Base-by-base conservation (phyloP, 35 echinoderm and acorn worm genomes). In the Lytechinus pictus region DNA sequence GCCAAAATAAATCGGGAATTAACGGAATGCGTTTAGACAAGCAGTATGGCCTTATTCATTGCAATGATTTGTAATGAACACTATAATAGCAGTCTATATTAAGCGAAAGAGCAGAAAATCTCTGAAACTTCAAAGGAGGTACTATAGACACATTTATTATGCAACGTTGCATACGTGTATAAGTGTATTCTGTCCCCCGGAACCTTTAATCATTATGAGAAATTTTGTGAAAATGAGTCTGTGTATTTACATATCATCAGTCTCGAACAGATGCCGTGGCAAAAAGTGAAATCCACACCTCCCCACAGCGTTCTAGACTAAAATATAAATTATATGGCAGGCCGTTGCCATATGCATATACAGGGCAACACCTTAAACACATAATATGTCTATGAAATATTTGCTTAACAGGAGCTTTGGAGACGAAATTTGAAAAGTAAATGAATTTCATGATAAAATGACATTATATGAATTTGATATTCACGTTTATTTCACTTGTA, bases 181-280 rank as follows among this genome's bases (percentile, higher is more conserved):
- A 58, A 79, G 16, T 14, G 19, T 16, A 79, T 24, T 79, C 66
- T 24, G n/a, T 44, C 66, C 19, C 66, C 66, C 66, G 66, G 66
- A 79, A 79, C 66, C 66, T 90, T 44, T 54, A 90, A 90, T 52
- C 88, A 90, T 90, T 52, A 90, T 90, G 88, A 90, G 88, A 79
- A 79, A 79, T 79, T 58, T 79, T 79, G 66, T 28, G 52, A 14
- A 54, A 90, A 90, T 52, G 88, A 90, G 88, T 44, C 88, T 54
- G 52, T 54, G 88, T 93, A 93, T 93, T 93, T 93, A 93, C 92
- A 93, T 55, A 93, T 93, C 92, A 93, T 93, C 92, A 55, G 92
- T 24, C 57, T 10, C 27, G 29, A 93, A 57, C 92, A 93, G 92
- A 93, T 93, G 92, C 92, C 21, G n/a, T 54, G 54, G 92, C 92